Evolutionary conservation across 2,888 invertebrate species (phyloP).

Genomic region (Cartodere bifasciata): DNA sequence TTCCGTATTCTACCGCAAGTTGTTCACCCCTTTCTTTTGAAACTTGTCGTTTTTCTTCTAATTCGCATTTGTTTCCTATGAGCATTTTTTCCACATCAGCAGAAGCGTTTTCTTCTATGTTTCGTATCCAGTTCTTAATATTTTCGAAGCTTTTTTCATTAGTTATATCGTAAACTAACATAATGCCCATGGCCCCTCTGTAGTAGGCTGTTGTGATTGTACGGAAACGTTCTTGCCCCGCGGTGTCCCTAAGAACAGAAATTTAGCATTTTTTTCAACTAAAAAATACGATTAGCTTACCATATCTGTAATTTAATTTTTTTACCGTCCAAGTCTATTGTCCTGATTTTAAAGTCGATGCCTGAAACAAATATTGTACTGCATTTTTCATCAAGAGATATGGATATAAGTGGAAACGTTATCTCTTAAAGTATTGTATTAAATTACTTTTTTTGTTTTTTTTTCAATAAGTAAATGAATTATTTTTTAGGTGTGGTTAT

Average conservation of each 20-base stretch:
- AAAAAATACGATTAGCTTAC: conserved; percentile 42
- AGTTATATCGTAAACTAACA: conserved; percentile 98
- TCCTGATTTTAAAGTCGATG: conserved; percentile 98
- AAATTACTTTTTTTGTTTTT: too few species aligned
- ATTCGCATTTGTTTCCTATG: conserved; percentile 97
- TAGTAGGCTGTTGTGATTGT: conserved; percentile 99
- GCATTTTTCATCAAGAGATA: too few species aligned
- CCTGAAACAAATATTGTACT: conserved; percentile 47
- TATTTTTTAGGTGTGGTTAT: conserved; percentile 12
- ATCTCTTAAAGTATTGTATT: too few species aligned
- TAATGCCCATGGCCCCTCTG: conserved; percentile 98
- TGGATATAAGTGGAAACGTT: too few species aligned
- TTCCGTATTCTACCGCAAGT: conserved; percentile 94
- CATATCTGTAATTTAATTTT: conserved; percentile 99
- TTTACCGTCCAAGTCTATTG: conserved; percentile 95
- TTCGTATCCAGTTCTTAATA: conserved; percentile 98
- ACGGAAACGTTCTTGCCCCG: conserved; percentile 96
- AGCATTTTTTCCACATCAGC: conserved; percentile 99
- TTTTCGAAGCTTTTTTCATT: conserved; percentile 99
- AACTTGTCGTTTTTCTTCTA: conserved; percentile 89
- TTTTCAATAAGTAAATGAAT: too few species aligned
- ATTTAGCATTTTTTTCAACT: neutral
- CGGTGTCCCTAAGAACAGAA: conserved; percentile 73
- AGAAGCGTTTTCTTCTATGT: conserved; percentile 98
- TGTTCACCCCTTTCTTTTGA: conserved; percentile 94